These are phyloP conservation scores for Halesus radiatus DNA, from an alignment of 1,140 invertebrate genomes.

Conservation along the genomic window DNA sequence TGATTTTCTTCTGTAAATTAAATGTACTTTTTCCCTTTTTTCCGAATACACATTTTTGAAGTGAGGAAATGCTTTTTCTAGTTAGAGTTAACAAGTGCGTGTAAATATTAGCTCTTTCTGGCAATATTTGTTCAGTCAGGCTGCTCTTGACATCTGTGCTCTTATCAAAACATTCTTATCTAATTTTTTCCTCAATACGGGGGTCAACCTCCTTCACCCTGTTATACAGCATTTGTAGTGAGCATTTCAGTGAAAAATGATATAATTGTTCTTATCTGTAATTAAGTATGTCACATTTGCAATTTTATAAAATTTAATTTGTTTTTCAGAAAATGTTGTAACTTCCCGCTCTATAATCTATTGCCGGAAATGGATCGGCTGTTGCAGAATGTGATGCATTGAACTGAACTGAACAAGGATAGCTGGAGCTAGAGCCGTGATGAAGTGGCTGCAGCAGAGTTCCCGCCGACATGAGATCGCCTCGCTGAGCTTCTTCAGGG, in stretches of 20 bases:
- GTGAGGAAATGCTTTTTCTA: too few relatives aligned
- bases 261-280: too few relatives aligned
- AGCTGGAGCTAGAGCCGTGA: conserved; percentile 56
- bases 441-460: conserved; percentile 63
- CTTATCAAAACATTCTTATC: conserved; percentile 22
- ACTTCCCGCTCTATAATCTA: neutral
- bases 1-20: too few relatives aligned
- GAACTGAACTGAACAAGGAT: neutral
- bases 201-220: conserved; percentile 19
- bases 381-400: neutral
- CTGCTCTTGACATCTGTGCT: conserved; percentile 7
- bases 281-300: too few relatives aligned
- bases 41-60: too few relatives aligned
- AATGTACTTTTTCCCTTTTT: too few relatives aligned
- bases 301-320: too few relatives aligned
- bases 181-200: neutral
- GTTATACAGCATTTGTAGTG: neutral
- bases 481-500: conserved; percentile 57
- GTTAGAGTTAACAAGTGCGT: neutral
- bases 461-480: conserved; percentile 68
- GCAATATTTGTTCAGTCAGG: conserved; percentile 1
- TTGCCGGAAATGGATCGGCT: neutral
- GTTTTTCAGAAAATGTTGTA: neutral
- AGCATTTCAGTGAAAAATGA: too few relatives aligned
- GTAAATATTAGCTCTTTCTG: conserved; percentile 16